Percentiles rank a stretch among this genome's conserved stretches.
Conservation (phyloP, 2,113 vertebrate species). For the Hemichromis elongatus region DNA sequence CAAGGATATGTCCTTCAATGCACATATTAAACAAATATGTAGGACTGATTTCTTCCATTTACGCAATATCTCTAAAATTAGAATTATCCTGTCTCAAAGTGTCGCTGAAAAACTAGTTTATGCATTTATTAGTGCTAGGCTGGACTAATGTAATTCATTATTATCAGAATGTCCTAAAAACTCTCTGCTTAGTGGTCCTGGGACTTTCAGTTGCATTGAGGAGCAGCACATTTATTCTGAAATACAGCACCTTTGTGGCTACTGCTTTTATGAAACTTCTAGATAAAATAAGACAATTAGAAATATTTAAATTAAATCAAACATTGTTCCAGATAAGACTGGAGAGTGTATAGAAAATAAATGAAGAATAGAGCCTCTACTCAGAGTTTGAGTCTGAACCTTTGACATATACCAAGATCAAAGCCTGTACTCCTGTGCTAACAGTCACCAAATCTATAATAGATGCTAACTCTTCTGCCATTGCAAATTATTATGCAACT, state of each 20-base stretch:
- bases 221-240: not conserved
- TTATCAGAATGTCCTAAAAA: not conserved
- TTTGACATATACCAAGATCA: conserved; percentile 54
- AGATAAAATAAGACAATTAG: not conserved
- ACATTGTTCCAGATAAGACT: not conserved
- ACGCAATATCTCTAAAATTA: not conserved
- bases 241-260: not conserved
- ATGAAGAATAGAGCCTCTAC: not conserved
- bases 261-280: not conserved
- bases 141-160: not conserved
- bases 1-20: no score
- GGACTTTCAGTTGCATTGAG: not conserved
- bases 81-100: not conserved
- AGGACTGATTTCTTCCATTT: not conserved
- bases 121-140: not conserved
- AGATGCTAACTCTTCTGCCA: conserved; percentile 47
- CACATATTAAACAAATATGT: not conserved
- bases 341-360: not conserved
- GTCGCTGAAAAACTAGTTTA: not conserved
- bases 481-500: conserved; percentile 35
- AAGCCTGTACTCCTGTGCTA: conserved; percentile 37
- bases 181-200: not conserved
- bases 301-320: not conserved
- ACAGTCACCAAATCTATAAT: conserved; percentile 50
- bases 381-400: conserved; percentile 20